Base-by-base conservation (phyloP, 2,797 vertebrate species). In the Lagorchestes hirsutus region DNA sequence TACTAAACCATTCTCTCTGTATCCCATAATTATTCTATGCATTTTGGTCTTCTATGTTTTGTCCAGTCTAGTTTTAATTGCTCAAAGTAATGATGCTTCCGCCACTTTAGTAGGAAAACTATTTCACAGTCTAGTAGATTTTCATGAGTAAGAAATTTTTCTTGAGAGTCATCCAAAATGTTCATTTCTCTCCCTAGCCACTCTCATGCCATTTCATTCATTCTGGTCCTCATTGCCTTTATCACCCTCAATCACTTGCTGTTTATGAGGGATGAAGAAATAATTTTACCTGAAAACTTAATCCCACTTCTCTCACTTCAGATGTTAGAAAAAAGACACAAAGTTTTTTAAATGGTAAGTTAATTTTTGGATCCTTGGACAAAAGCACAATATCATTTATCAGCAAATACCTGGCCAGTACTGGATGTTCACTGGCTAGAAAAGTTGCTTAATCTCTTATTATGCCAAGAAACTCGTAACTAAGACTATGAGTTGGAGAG, bases 1-100 rank as follows among this genome's bases (percentile, higher is more conserved):
- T 11, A 91, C 52, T 34, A 52, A 54, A 52, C 31, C 28, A 91
- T 54, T 31, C 12, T 52, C 40, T 90, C 28, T 54, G 24, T 91
- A 24, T 91, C n/a, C 28, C 22, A 91, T 52, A 91, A 52, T 91
- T 91, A 54, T 54, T 54, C 90, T 91, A 4, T 29, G 90, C 90
- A 54, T 54, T 54, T 31, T 54, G 54, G 12, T 52, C 54, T 31
- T 54, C 90, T 14, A 54, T 91, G 54, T 91, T 97, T 98, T 97
- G 97, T 98, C 98, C 98, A 97, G 98, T 97, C 98, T 98, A 97
- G 98, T 98, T 97, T 93, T 91, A 98, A 93, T 92, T 98, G 95
- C 97, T 97, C 98, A 97, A 98, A 98, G 93, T 92, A 97, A 95
- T 97, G 97, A 97, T 97, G 97, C 97, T 98, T 98, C 98, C 96